Base-by-base conservation (phyloP, 1,140 invertebrate genomes). In the Diabrotica undecimpunctata region DNA sequence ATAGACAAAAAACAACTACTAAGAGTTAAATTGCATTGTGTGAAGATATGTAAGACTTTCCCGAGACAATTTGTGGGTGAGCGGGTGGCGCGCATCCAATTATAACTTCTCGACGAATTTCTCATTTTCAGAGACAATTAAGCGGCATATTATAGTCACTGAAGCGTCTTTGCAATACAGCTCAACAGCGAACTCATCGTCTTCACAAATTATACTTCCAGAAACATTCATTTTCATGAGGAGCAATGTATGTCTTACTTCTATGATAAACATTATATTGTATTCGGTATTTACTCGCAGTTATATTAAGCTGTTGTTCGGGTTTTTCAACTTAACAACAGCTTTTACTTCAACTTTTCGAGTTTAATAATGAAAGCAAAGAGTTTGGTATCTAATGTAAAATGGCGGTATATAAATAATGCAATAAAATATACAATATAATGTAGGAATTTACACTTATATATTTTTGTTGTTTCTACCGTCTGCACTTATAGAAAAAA, bases 181-280 rank as follows among this genome's bases (percentile, higher is more conserved):
- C 67, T 63, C 54, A 67, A 63, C 62, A 61, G 46, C 57, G 65
- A 64, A 55, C 62, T 66, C 63, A 64, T 69, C 72, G 75, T 75
- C 78, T 78, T 75, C 75, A 78, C 78, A 79, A 79, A 79, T 79
- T 79, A 78, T 79, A 78, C 78, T 77, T 79, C 74, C 72, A 77
- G 78, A 77, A 79, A 79, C 78, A 79, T 79, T 79, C 78, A 79
- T 79, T 79, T 79, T 71, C 76, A 74, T 79, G 78, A 79, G 79
- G 78, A 77, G 77, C 76, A 70, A 71, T 72, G 41, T 39, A 25
- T 54, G 57, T 60, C 61, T 54, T 60, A 53, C 54, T 25, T 4
- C 25, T 25, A 25, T 25, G 25, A 25, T 25, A 25, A 25, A 25
- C 25, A 25, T 25, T 25, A 25, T 25, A 25, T 25, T 25, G 25